Evolutionary conservation across 2,797 vertebrate genomes (phyloP).

Genomic region (Ctenopoma kingsleyae): DNA sequence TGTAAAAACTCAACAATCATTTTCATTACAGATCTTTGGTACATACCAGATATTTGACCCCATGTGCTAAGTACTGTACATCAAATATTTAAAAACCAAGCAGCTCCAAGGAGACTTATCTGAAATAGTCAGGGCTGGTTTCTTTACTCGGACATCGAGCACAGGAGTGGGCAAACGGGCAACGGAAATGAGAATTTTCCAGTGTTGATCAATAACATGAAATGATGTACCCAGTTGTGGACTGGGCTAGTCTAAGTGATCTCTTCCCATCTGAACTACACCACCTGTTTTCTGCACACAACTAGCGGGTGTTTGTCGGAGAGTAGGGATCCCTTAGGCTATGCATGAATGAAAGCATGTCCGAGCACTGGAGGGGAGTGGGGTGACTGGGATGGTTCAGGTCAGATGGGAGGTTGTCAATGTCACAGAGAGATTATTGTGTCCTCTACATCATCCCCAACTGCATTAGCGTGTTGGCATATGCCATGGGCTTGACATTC

Average conservation of each 20-base stretch:
- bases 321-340: conserved; percentile 57
- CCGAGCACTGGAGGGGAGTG: conserved; percentile 72
- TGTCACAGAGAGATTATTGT: conserved; percentile 43
- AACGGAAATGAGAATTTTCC: conserved; percentile 49
- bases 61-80: conserved; percentile 52
- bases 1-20: conserved; percentile 70
- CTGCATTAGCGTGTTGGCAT: conserved; percentile 95
- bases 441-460: conserved; percentile 92
- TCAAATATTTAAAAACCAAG: conserved; percentile 63
- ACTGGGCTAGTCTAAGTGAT: conserved; percentile 58
- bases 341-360: conserved; percentile 58
- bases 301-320: conserved; percentile 51
- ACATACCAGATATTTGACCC: conserved; percentile 74
- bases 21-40: conserved; percentile 83
- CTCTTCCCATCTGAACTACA: conserved; percentile 67
- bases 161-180: conserved; percentile 41
- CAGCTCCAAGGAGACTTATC: conserved; percentile 55
- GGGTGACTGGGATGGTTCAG: conserved; percentile 69
- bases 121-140: conserved; percentile 36
- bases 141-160: conserved; percentile 51
- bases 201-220: conserved; percentile 65
- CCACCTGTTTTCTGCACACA: conserved; percentile 51
- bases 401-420: conserved; percentile 66
- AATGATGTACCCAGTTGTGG: conserved; percentile 40
- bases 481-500: conserved; percentile 96